Evolutionary conservation across 2,888 invertebrate species (phyloP).

Genomic region (Diaphora mendica): DNA sequence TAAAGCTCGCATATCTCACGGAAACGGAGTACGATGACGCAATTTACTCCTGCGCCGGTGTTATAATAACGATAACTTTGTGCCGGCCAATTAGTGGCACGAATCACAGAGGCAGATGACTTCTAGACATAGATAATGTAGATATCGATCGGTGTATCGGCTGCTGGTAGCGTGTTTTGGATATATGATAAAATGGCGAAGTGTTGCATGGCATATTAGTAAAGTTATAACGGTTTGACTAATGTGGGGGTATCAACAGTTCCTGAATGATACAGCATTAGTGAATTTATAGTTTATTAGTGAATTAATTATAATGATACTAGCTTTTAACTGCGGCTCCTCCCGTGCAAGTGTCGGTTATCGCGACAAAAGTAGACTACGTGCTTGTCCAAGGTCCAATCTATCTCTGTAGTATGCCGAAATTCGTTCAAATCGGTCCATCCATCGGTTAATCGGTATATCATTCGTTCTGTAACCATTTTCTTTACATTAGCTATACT

Average conservation of each 20-base stretch:
- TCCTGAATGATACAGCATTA: no score
- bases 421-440: no score
- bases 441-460: no score
- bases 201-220: neutral
- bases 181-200: neutral
- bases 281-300: no score
- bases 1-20: slow-evolving; percentile 35
- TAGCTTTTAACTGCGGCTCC: no score
- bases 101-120: slow-evolving; percentile 23
- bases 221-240: neutral
- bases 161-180: slow-evolving; percentile 1
- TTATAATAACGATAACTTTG: slow-evolving; percentile 49
- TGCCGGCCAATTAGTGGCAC: slow-evolving; percentile 42
- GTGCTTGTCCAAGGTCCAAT: no score
- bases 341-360: no score
- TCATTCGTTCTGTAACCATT: no score
- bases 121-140: slow-evolving; percentile 8
- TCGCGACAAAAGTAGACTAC: no score
- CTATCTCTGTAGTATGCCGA: no score
- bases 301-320: no score
- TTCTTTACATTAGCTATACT: no score
- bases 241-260: neutral
- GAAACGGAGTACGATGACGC: slow-evolving; percentile 47
- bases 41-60: slow-evolving; percentile 47
- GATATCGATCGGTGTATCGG: slow-evolving; percentile 13